phyloP scores from a whole-genome alignment of 2,888 invertebrate genomes.

The Drosophila meridionalis region DNA sequence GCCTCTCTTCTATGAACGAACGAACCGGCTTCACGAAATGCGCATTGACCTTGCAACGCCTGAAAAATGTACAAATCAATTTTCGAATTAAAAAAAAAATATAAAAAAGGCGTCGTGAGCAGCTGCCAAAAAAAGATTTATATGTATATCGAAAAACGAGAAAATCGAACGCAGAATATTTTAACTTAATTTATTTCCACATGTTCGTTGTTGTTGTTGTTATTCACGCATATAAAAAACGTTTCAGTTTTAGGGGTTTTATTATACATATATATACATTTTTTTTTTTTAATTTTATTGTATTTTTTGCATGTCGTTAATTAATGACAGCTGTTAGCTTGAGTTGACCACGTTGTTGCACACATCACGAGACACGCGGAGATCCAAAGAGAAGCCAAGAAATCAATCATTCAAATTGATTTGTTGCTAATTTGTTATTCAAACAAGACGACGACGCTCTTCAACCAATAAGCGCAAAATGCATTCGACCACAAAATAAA shows the following conservation, averaged over 20 bases:
- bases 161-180: constrained; percentile 75
- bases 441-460: constrained; percentile 53
- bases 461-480: constrained; percentile 54
- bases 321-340: constrained; percentile 65
- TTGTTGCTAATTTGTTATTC: constrained; percentile 77
- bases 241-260: constrained; percentile 28
- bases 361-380: constrained; percentile 60
- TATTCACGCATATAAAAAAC: constrained; percentile 20
- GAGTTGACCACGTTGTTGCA: constrained; percentile 56
- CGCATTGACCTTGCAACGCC: constrained; percentile 68
- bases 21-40: constrained; percentile 54
- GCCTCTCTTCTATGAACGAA: constrained; percentile 32
- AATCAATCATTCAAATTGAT: constrained; percentile 78
- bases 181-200: constrained; percentile 74
- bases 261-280: constrained; percentile 18
- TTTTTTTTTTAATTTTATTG: constrained; percentile 15
- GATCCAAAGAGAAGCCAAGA: constrained; percentile 57
- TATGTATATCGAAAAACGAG: constrained; percentile 25
- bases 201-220: constrained; percentile 23
- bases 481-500: constrained; percentile 49
- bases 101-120: constrained; percentile 37
- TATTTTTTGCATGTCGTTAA: constrained; percentile 66
- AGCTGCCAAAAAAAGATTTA: constrained; percentile 50
- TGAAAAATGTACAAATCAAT: constrained; percentile 47
- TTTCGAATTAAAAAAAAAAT: constrained; percentile 32